phyloP scores from a whole-genome alignment of 2,888 invertebrate genomes.

The Trachelus stipa region DNA sequence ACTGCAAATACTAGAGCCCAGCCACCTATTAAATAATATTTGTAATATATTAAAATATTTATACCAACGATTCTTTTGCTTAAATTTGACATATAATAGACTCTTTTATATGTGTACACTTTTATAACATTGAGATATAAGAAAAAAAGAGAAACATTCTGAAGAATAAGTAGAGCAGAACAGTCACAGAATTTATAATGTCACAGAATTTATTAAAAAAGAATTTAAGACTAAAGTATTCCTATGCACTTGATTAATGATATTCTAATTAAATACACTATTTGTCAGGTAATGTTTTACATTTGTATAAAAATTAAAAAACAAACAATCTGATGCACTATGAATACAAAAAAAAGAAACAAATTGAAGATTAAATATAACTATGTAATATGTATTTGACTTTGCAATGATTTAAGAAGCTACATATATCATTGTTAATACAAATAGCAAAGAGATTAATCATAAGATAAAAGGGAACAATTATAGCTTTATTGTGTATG shows the following conservation, averaged over 20 bases:
- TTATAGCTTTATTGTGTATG: background rate
- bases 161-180: constrained; percentile 1
- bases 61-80: background rate
- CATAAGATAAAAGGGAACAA: background rate
- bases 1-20: constrained; percentile 96
- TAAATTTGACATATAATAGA: background rate
- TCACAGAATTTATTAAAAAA: background rate
- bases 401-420: background rate
- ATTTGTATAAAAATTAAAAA: too few species aligned
- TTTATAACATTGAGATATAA: background rate
- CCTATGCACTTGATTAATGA: background rate
- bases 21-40: constrained; percentile 77
- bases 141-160: background rate
- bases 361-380: background rate
- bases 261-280: background rate
- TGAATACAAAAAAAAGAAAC: background rate
- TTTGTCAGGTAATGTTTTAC: too few species aligned
- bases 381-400: background rate
- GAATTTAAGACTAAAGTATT: background rate
- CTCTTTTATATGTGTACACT: background rate
- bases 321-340: too few species aligned
- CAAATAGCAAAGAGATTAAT: background rate
- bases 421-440: background rate
- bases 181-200: constrained; percentile 4
- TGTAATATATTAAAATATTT: constrained; percentile 14